Percentiles rank a stretch among this genome's conserved stretches.
Conservation (phyloP, 2,888 invertebrate species). For the Barypeithes pellucidus region DNA sequence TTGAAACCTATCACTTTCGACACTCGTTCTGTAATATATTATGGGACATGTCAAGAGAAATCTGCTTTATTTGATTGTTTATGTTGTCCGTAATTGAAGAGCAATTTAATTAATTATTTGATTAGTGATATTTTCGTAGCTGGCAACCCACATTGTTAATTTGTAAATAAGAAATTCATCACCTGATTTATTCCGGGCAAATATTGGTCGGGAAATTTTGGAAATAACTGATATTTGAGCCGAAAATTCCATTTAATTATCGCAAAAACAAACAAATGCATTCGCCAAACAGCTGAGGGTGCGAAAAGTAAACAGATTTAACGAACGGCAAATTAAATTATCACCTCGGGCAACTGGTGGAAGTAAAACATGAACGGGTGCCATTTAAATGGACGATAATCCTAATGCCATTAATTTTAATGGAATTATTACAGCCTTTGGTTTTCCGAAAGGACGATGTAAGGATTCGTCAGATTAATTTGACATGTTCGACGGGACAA, state of each 20-base stretch:
- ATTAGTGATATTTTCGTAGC: not conserved
- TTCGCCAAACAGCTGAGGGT: slow-evolving; percentile 29
- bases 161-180: not conserved
- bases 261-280: slow-evolving; percentile 38
- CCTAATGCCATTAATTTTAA: slow-evolving; percentile 52
- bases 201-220: slow-evolving; percentile 1
- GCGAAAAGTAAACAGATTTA: slow-evolving; percentile 44
- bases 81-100: no score
- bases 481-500: not conserved
- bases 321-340: slow-evolving; percentile 49
- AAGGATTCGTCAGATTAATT: slow-evolving; percentile 28
- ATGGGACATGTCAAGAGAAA: no score
- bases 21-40: no score
- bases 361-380: slow-evolving; percentile 29
- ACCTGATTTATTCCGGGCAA: not conserved
- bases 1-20: no score
- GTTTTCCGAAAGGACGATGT: slow-evolving; percentile 16
- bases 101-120: no score
- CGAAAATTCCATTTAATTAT: slow-evolving; percentile 15
- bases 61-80: no score
- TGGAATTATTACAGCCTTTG: slow-evolving; percentile 41
- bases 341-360: slow-evolving; percentile 51
- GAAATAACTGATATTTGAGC: slow-evolving; percentile 1
- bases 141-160: not conserved
- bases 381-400: slow-evolving; percentile 41